Evolutionary conservation across 1,140 invertebrate species (phyloP), one percentile per base, ranked within the genome.

Genomic region (Frieseomelitta varia): DNA sequence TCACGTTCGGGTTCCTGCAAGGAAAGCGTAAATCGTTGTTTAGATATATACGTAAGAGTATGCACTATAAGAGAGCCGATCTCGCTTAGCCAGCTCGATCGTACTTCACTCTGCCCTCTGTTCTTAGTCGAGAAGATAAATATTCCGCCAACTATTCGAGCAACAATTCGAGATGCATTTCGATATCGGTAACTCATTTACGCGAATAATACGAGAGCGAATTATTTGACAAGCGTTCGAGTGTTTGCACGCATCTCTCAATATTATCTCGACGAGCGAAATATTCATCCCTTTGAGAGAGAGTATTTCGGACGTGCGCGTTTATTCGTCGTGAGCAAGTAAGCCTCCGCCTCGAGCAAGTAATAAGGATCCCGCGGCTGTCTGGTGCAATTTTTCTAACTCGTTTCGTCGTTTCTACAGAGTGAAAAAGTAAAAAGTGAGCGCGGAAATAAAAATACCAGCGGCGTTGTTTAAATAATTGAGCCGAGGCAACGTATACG

Each of bases 1-100:
- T 85, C 24, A 90, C 79, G 91, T 99, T 98, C 0, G 98, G 98
- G 95, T 98, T 98, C 84, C 98, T 99, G 95, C 47, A 94, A 88
- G 21, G 65, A 83, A 34, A 79, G 55, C 39, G 56, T 71, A 21
- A 79, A 79, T 84, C 55, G 39, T 73, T 73, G 21, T 73, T 67
- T 56, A 67, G 30, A 80, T 65, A 27, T 6, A 12, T 27, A 47
- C 34, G 53, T 61, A n/a, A n/a, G n/a, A n/a, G n/a, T n/a, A n/a
- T 47, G 34, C 27, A 55, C 14, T n/a, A 68, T 76, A 30, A 55
- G 51, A 47, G 34, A 8, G 21, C 12, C 12, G 68, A 69, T 72
- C 39, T 47, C 69, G 39, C 68, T n/a, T n/a, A n/a, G n/a, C 19
- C 56, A 8, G 14, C 0, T 27, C 69, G 8, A 47, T 4, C 21